phyloP scores from a whole-genome alignment of 2,113 vertebrate species.

The Gnathonemus longibarbis region DNA sequence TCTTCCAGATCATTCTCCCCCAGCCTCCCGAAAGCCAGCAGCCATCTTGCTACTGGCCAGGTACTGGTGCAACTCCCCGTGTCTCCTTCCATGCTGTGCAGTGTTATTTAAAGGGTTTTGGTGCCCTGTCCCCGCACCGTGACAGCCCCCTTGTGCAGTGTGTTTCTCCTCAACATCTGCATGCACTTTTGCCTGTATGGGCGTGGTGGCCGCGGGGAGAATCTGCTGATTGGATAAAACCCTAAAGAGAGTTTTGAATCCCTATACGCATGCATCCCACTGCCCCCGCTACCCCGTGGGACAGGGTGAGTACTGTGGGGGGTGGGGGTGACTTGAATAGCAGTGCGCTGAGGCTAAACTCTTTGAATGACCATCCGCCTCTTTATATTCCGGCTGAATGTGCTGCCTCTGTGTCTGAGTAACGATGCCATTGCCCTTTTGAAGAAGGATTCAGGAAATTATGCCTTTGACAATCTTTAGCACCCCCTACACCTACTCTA shows the following conservation, averaged over 20 bases:
- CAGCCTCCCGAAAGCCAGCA: neutral
- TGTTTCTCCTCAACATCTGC: neutral
- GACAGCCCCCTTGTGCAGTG: neutral
- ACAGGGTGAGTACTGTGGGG: neutral
- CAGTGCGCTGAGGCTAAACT: neutral
- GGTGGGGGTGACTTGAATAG: neutral
- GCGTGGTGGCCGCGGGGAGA: neutral
- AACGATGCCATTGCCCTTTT: neutral
- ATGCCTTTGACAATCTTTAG: neutral
- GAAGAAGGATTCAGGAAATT: neutral
- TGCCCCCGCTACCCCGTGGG: neutral
- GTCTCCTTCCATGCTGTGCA: neutral
- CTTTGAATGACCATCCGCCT: neutral
- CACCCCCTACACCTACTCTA: neutral
- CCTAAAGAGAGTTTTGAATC: neutral
- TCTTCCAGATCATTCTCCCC: constrained; percentile 56
- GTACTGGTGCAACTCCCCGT: neutral
- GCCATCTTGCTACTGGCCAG: neutral
- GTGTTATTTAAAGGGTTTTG: neutral
- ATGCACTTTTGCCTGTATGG: neutral
- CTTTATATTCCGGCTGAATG: neutral
- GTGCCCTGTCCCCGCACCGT: neutral
- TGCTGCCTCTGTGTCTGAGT: neutral
- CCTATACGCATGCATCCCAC: neutral
- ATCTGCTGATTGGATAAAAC: neutral